These are phyloP conservation scores for Forbesichthys papilliferus DNA, from an alignment of 2,113 vertebrate species.

Conservation along the genomic window DNA sequence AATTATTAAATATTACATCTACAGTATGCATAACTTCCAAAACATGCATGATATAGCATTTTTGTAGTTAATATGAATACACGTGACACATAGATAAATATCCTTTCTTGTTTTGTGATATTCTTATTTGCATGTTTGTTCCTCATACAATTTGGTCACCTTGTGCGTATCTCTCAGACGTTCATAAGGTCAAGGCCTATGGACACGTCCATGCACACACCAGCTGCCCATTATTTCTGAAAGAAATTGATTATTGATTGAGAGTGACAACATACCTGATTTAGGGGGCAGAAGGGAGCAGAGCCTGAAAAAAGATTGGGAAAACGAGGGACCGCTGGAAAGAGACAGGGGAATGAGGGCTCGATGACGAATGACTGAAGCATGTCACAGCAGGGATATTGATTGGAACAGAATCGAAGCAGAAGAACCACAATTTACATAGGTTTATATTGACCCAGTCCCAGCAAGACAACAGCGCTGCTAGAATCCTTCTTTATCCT, in stretches of 20 bases:
- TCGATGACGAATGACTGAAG: slow-evolving; percentile 63
- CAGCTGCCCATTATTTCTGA: slow-evolving; percentile 47
- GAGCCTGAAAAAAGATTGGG: slow-evolving; percentile 6
- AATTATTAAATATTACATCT: too few species aligned
- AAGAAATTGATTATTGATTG: slow-evolving; percentile 72
- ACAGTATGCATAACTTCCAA: too few species aligned
- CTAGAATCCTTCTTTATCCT: neutral
- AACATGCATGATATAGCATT: too few species aligned
- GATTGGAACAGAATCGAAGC: slow-evolving; percentile 42
- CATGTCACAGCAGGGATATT: slow-evolving; percentile 42
- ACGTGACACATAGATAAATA: too few species aligned
- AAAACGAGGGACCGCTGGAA: neutral
- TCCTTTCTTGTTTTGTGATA: too few species aligned
- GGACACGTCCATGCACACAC: neutral
- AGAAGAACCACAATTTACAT: slow-evolving; percentile 42
- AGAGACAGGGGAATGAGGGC: slow-evolving; percentile 24
- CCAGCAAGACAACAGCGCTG: slow-evolving; percentile 39
- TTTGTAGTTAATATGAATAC: too few species aligned
- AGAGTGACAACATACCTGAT: slow-evolving; percentile 60
- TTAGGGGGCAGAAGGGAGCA: slow-evolving; percentile 33
- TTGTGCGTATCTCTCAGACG: slow-evolving; percentile 44
- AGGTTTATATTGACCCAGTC: slow-evolving; percentile 18
- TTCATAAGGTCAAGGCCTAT: slow-evolving; percentile 39
- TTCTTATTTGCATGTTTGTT: neutral
- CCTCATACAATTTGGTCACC: slow-evolving; percentile 42